Percentiles rank a stretch among this genome's conserved stretches.
Evolutionary conservation across 2,113 vertebrate genomes (phyloP).

Genomic region (Megaceryle torquata): DNA sequence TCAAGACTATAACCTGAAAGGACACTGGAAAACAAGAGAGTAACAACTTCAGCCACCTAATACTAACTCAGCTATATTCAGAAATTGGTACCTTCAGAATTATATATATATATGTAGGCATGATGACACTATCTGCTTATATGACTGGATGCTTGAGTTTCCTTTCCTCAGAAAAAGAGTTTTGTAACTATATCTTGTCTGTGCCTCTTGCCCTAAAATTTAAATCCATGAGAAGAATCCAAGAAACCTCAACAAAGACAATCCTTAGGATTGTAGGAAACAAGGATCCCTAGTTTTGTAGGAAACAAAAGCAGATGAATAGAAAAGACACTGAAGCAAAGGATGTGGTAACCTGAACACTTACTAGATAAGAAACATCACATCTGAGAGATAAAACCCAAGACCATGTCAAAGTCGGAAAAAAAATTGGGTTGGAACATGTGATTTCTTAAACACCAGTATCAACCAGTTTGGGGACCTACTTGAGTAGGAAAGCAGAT

Average conservation of each 20-base stretch:
- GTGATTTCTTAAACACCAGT: not conserved
- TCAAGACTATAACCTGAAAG: not conserved
- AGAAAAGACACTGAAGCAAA: not conserved
- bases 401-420: not conserved
- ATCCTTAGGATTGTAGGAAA: not conserved
- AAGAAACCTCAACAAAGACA: not conserved
- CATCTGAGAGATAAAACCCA: rapidly evolving
- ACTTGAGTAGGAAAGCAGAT: not conserved
- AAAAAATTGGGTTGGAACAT: not conserved
- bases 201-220: not conserved
- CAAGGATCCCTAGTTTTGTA: not conserved
- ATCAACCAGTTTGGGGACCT: not conserved
- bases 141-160: not conserved
- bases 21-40: not conserved
- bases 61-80: not conserved
- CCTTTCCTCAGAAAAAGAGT: not conserved
- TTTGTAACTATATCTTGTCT: not conserved
- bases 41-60: not conserved
- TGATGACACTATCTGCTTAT: not conserved
- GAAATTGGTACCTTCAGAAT: not conserved
- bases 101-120: not conserved
- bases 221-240: not conserved
- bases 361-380: not conserved
- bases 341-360: not conserved
- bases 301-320: not conserved